phyloP scores from a whole-genome alignment of 2,888 invertebrate genomes.

The Caenorhabditis angaria region DNA sequence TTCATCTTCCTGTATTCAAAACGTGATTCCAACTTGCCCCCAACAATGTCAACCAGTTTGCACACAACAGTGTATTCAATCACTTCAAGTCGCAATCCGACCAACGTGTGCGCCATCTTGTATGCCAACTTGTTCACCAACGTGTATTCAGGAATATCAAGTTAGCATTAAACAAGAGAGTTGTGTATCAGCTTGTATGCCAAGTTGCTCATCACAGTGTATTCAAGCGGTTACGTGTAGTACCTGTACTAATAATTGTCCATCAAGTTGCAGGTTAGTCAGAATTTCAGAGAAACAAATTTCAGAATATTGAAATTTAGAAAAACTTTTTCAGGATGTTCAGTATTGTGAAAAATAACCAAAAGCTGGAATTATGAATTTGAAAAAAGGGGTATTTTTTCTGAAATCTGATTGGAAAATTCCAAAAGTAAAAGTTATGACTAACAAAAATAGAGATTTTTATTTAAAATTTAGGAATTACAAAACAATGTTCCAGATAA shows the following conservation, averaged over 20 bases:
- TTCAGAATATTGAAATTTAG: slow-evolving; percentile 4
- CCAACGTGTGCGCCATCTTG: slow-evolving; percentile 53
- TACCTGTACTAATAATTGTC: slow-evolving; percentile 55
- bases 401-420: too few species aligned
- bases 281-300: background rate
- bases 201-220: slow-evolving; percentile 31
- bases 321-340: background rate
- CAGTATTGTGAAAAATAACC: background rate
- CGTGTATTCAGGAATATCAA: slow-evolving; percentile 44
- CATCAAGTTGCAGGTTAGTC: slow-evolving; percentile 47
- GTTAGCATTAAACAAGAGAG: slow-evolving; percentile 29
- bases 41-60: slow-evolving; percentile 52
- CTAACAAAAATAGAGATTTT: too few species aligned
- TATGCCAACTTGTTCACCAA: slow-evolving; percentile 41
- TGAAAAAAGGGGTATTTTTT: too few species aligned
- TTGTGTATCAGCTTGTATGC: slow-evolving; percentile 48
- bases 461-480: too few species aligned
- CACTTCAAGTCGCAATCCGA: slow-evolving; percentile 42
- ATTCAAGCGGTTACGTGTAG: slow-evolving; percentile 57
- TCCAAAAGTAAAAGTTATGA: too few species aligned
- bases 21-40: slow-evolving; percentile 29
- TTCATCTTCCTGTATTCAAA: slow-evolving; percentile 41
- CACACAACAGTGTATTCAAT: slow-evolving; percentile 47
- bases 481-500: too few species aligned
- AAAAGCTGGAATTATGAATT: too few species aligned